Base-by-base conservation (phyloP, 1,140 invertebrate genomes). In the Platorchestia sp. region DNA sequence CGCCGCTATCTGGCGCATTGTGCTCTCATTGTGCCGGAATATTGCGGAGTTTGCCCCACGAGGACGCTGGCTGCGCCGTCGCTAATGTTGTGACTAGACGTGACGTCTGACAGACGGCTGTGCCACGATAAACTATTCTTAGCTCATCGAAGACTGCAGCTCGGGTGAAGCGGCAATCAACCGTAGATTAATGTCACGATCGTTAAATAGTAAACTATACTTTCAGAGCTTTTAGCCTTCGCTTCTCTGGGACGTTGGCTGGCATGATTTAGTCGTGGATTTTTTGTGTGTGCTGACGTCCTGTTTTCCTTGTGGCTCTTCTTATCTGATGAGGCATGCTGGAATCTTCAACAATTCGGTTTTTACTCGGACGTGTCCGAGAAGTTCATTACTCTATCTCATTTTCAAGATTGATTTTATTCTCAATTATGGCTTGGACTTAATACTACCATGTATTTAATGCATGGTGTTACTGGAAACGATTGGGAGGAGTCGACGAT, bases 31-130 rank as follows among this genome's bases (percentile, higher is more conserved):
- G 59, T 75, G 36, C 36, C 59, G 59, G 27, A 75, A 75, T 75
- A 75, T 75, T 75, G 59, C 36, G 59, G 36, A 75, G 59, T 75
- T 75, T 75, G 27, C 59, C 27, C 36, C 27, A 75, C 27, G 59
- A 75, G 59, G 59, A 75, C 27, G 59, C 10, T 10, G 59, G 59
- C 27, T 75, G 59, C 27, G 27, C 59, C 36, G 16, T 22, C 87
- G 87, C 27, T 89, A 89, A 89, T 89, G 87, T 89, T 89, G 43
- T 42, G 41, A 42, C 43, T 44, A 89, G 41, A 89, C 5, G 41
- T 89, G 87, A 89, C 87, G 87, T 44, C 43, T 89, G 87, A 89
- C 87, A 44, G 87, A 89, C 87, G 43, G 87, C 87, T 44, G 36
- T 10, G 87, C 87, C 14, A 14, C 87, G 87, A 89, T 89, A 89